A percentile compares a stretch with the other conserved stretches of the same genome.
phyloP scores from a whole-genome alignment of 2,113 vertebrate genomes.

The Nothobranchius kuhntae region DNA sequence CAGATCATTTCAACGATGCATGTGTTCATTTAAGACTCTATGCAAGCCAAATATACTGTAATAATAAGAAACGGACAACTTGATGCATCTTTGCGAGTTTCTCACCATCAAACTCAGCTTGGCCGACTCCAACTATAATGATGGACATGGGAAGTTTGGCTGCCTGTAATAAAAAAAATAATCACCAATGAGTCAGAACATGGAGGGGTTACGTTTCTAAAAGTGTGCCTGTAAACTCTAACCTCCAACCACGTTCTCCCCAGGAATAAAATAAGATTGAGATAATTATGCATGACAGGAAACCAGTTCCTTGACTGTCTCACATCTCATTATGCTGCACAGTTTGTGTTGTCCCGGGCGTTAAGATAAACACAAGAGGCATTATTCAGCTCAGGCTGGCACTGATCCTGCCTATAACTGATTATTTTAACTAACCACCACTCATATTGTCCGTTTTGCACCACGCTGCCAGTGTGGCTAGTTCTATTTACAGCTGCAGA shows the following conservation, averaged over 20 bases:
- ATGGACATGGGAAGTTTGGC: slow-evolving; percentile 97
- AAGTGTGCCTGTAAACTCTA: slow-evolving; percentile 9
- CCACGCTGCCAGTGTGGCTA: background rate
- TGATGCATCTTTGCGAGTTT: slow-evolving; percentile 33
- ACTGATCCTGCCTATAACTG: background rate
- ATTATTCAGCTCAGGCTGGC: slow-evolving; percentile 31
- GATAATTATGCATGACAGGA: slow-evolving; percentile 27
- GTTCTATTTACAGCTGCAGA: background rate
- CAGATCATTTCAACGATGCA: background rate
- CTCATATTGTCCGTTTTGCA: background rate
- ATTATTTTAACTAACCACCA: slow-evolving; percentile 12
- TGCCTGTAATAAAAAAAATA: slow-evolving; percentile 78
- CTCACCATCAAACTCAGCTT: slow-evolving; percentile 95
- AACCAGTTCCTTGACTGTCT: slow-evolving; percentile 1
- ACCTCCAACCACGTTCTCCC: slow-evolving; percentile 6
- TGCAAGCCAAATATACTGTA: background rate
- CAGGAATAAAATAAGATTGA: slow-evolving; percentile 16
- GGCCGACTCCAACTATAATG: slow-evolving; percentile 94
- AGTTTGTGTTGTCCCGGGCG: slow-evolving; percentile 1
- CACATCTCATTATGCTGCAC: slow-evolving; percentile 13
- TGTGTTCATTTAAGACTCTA: background rate
- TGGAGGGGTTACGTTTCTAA: slow-evolving; percentile 1
- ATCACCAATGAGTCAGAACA: slow-evolving; percentile 19
- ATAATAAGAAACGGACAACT: background rate
- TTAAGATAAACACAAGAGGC: slow-evolving; percentile 12